Base-by-base conservation (phyloP, 23 tunicate genomes). In the Ciona savignyi region DNA sequence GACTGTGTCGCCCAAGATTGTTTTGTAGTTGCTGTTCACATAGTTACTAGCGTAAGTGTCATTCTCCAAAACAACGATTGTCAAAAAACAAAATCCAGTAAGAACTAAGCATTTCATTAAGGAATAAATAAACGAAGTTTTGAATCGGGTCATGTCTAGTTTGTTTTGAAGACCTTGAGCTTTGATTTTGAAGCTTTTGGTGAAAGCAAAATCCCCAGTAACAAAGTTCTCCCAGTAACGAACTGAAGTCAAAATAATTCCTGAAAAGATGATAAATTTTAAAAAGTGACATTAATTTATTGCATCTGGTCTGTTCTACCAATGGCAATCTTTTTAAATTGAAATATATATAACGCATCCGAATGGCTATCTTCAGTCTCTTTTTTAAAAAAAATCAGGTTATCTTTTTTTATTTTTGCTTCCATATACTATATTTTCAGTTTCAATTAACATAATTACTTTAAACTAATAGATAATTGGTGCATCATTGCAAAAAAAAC, bases 211-310 rank as follows among this genome's bases (percentile, higher is more conserved):
- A 35, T 62, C 63, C 26, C 75, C 6, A 1, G 83, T 73, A 30
- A 89, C 81, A 69, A 89, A 89, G 61, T 89, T 89, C 67, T 89
- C 96, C 96, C 96, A 89, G 68, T 83, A 89, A 9, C 96, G 89
- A 51, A 78, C 30, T 28, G 96, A 89, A 0, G 88, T 62, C 4
- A 89, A 71, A 11, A 89, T 1, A 4, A 89, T 27, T 9, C 85
- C 96, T 89, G 60, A 30, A 87, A 65, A 60, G 51, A 6, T 65
- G 21, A 21, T n/a, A n/a, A n/a, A n/a, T n/a, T n/a, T n/a, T n/a
- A n/a, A n/a, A n/a, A n/a, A n/a, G n/a, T n/a, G n/a, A n/a, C n/a
- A n/a, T 4, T 22, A 35, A 25, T 22, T 23, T 35, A 3, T 34
- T 49, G 20, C 19, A 20, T 49, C 20, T 49, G 15, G 20, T 11